Evolutionary conservation across 2,797 vertebrate species (phyloP), one percentile per base, ranked within the genome.

Genomic region (Pipistrellus kuhlii): DNA sequence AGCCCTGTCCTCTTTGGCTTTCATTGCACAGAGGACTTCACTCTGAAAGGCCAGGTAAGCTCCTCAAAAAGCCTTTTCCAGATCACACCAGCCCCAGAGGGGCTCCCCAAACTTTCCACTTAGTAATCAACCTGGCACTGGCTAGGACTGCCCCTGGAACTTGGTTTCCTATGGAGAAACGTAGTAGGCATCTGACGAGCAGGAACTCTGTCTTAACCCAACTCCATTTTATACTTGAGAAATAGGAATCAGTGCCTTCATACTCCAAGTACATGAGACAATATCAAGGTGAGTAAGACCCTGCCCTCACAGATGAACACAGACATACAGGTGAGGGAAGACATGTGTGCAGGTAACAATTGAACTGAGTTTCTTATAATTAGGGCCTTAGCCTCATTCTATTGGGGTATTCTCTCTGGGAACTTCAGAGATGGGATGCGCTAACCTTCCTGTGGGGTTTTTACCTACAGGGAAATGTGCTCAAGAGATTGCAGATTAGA

Each of bases 301-400:
- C 35, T 85, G 13, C 4, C 68, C 64, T 88, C 71, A 38, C 13
- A 71, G 88, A 32, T 15, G 25, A 82, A 69, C 46, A 55, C 59
- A 86, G 38, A 84, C 13, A 68, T 14, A 80, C 3, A 77, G 80
- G 38, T 69, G 57, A 83, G 77, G 66, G 27, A 92, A 92, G 53
- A 48, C 2, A 73, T 57, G 59, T 14, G 11, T 23, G 30, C 30
- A 92, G 77, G n/a, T 8, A 46, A 72, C 14, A 41, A 38, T 13
- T 72, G 51, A 30, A 59, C 32, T 25, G 25, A 89, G 48, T 80
- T 66, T 32, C 51, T n/a, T 80, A 38, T 30, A 59, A 80, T 14
- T 23, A 44, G 59, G 46, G 17, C 11, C 35, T 30, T 86, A 82
- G 64, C 11, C 76, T 73, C 8, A 41, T 69, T 91, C n/a, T 30